Base-by-base conservation (phyloP, 1,140 invertebrate genomes). In the Oreohelix idahoensis region DNA sequence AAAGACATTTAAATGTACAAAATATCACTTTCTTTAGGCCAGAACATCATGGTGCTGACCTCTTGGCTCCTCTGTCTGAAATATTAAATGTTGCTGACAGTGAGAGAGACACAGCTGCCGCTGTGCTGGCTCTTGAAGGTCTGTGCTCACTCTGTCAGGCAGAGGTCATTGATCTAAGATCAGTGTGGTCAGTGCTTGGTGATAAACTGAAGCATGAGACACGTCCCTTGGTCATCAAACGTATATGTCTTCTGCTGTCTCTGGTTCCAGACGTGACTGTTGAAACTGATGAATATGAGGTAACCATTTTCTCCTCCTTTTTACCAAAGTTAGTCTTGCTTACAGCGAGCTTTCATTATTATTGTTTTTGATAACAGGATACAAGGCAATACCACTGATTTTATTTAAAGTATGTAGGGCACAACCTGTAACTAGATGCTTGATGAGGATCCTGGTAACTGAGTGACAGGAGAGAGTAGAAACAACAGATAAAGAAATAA, bases 11-110 rank as follows among this genome's bases (percentile, higher is more conserved):
- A n/a, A n/a, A n/a, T n/a, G n/a, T n/a, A n/a, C 20, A 58, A 58
- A 58, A 58, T n/a, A 4, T 58, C 17, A 15, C 2, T 23, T 58
- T 2, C 26, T 58, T 4, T 75, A 92, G 91, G 82, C 90, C 90
- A 51, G 88, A 89, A n/a, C 89, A 89, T 69, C 90, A 91, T 87
- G 91, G 91, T 26, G 85, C 86, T 49, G 90, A 92, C 63, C 84
- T 92, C 84, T 78, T 92, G 36, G 75, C 79, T 49, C 85, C 88
- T 15, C 71, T 92, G 63, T 91, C 90, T 0, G 84, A 87, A 36
- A 86, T 92, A 23, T 79, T 92, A 26, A 86, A 86, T 63, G 69
- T 66, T 0, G 88, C 84, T 83, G 84, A 74, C 38, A 79, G 79
- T 69, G 84, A 86, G n/a, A 69, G 58, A 2, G 86, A 84, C 73